A percentile compares a stretch with the other conserved stretches of the same genome.
Conservation (phyloP, 1,140 invertebrate genomes). For the Drosophila watanabei region DNA sequence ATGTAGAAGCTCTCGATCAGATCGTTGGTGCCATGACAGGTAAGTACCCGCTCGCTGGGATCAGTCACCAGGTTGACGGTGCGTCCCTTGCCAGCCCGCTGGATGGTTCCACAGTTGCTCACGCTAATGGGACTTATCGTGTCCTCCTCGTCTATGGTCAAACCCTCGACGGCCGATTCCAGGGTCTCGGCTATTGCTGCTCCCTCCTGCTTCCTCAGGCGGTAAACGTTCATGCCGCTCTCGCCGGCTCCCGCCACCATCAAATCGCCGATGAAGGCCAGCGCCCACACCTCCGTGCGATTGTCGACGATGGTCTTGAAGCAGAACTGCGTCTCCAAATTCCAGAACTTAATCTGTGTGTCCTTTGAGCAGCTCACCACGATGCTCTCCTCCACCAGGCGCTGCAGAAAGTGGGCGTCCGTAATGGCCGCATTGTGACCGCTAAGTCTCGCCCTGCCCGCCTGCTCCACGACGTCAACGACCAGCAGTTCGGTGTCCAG, state of each 20-base stretch:
- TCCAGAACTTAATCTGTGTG: slow-evolving; percentile 98
- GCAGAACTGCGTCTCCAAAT: slow-evolving; percentile 97
- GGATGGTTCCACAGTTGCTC: slow-evolving; percentile 90
- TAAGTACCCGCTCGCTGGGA: slow-evolving; percentile 89
- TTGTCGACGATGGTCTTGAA: slow-evolving; percentile 96
- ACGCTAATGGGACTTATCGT: slow-evolving; percentile 89
- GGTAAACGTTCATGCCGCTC: slow-evolving; percentile 94
- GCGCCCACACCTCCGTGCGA: slow-evolving; percentile 93
- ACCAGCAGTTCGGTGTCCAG: slow-evolving; percentile 96
- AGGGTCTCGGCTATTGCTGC: slow-evolving; percentile 85
- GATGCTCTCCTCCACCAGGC: slow-evolving; percentile 87
- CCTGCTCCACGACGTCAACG: slow-evolving; percentile 97
- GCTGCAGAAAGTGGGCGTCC: slow-evolving; percentile 92
- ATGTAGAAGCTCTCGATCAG: slow-evolving; percentile 94
- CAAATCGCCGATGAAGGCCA: slow-evolving; percentile 92
- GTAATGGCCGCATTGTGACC: slow-evolving; percentile 98
- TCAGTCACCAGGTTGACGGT: slow-evolving; percentile 90
- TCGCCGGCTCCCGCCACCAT: slow-evolving; percentile 95
- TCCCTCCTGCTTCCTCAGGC: slow-evolving; percentile 87
- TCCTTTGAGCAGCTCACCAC: slow-evolving; percentile 97
- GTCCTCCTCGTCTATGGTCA: slow-evolving; percentile 73
- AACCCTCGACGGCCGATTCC: slow-evolving; percentile 87
- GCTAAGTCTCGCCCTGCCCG: slow-evolving; percentile 94
- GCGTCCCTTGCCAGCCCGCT: slow-evolving; percentile 91
- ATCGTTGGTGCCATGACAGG: slow-evolving; percentile 93